phyloP scores from a whole-genome alignment of 2,797 vertebrate species.

The Tiaroga cobitis region DNA sequence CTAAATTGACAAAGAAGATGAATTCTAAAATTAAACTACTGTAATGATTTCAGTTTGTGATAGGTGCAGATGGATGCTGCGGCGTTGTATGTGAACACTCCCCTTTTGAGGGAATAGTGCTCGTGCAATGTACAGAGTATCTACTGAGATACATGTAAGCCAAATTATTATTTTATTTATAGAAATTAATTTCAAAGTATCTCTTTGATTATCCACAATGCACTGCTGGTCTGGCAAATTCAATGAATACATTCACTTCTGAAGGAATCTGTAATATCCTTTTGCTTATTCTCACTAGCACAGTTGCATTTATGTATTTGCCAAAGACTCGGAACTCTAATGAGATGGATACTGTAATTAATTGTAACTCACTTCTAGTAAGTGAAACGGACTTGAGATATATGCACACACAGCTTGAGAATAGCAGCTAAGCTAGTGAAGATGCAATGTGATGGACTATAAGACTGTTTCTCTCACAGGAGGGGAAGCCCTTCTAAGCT shows the following conservation, averaged over 20 bases:
- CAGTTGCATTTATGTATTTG: conserved; percentile 6
- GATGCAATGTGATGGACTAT: neutral
- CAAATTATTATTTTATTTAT: conserved; percentile 14
- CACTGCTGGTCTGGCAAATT: neutral
- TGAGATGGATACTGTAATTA: no score
- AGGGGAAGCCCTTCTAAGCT: conserved; percentile 87
- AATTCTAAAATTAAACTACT: neutral
- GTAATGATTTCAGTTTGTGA: conserved; percentile 82
- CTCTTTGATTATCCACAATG: neutral
- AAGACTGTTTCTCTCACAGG: conserved; percentile 70
- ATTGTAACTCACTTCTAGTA: no score
- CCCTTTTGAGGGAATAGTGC: conserved; percentile 92
- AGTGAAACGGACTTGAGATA: no score
- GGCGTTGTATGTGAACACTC: conserved; percentile 96
- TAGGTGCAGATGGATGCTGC: conserved; percentile 91
- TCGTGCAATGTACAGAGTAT: conserved; percentile 93
- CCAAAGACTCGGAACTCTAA: conserved; percentile 17
- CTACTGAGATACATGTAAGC: conserved; percentile 95
- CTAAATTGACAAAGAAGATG: neutral
- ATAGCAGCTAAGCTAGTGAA: conserved; percentile 3
- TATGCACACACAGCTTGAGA: neutral
- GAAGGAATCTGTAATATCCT: conserved; percentile 30
- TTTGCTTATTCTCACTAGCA: neutral
- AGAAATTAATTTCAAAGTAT: conserved; percentile 10
- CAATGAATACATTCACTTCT: conserved; percentile 9